Evolutionary conservation across 2,797 vertebrate species (phyloP).

Genomic region (Ctenosaura bakeri): DNA sequence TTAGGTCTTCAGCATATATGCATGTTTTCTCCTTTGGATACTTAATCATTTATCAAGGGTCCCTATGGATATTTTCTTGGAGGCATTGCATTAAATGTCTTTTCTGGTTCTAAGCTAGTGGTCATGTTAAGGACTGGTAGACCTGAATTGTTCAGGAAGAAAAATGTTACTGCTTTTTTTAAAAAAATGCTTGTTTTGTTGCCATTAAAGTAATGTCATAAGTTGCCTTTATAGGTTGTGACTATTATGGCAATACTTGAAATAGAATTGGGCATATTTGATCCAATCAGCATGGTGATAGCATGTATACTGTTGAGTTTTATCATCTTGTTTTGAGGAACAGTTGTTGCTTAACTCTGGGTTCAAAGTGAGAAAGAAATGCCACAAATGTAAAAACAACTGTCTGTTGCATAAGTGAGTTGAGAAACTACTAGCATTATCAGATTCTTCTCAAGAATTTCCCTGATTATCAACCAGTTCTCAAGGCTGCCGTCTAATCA

Average conservation of each 20-base stretch:
- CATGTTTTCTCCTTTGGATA: background rate
- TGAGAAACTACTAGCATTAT: conserved; percentile 3
- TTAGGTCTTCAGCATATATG: background rate
- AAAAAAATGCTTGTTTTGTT: background rate
- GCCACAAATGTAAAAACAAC: background rate
- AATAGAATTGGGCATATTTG: background rate
- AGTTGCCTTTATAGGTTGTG: background rate
- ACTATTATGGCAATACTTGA: conserved; percentile 4
- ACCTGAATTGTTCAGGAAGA: background rate
- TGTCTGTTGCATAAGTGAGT: background rate
- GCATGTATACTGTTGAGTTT: background rate
- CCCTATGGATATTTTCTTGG: background rate
- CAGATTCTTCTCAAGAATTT: background rate
- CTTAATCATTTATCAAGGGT: background rate
- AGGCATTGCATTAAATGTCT: background rate
- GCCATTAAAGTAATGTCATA: background rate
- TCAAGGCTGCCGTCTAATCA: background rate
- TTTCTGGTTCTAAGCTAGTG: conserved; percentile 9
- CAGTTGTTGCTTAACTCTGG: conserved; percentile 5
- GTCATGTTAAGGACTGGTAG: background rate
- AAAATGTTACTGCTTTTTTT: conserved; percentile 14
- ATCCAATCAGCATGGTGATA: background rate
- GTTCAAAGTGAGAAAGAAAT: conserved; percentile 22
- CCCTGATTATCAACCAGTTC: background rate
- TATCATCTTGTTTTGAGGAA: conserved; percentile 13